These are phyloP conservation scores for Acromyrmex echinatior DNA, from an alignment of 1,140 invertebrate species.

Conservation along the genomic window DNA sequence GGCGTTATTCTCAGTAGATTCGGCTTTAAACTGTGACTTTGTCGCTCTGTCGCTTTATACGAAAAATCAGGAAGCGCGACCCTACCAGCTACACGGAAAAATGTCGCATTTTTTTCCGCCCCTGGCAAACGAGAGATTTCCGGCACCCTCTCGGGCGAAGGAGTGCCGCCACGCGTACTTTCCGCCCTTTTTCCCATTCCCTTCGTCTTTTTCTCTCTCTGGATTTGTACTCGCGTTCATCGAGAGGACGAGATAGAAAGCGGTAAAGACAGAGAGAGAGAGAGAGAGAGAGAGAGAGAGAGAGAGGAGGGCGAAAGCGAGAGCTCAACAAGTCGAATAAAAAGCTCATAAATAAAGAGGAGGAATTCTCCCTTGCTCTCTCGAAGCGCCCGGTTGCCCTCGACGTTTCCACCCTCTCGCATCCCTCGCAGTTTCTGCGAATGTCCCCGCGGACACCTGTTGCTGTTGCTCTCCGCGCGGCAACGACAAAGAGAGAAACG, in stretches of 20 bases:
- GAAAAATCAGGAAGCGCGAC: constrained; percentile 47
- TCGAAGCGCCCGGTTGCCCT: constrained; percentile 74
- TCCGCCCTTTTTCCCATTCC: constrained; percentile 60
- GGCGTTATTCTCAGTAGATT: neutral
- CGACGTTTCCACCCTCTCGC: constrained; percentile 73
- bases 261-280: constrained; percentile 56
- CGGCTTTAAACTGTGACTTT: constrained; percentile 43
- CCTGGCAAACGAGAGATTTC: constrained; percentile 62
- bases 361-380: constrained; percentile 78
- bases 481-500: constrained; percentile 75
- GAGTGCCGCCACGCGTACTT: constrained; percentile 34
- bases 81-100: constrained; percentile 50
- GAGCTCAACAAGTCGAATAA: constrained; percentile 87
- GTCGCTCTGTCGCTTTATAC: constrained; percentile 46
- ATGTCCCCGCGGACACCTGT: constrained; percentile 87
- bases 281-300: constrained; percentile 63
- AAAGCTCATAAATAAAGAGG: constrained; percentile 87
- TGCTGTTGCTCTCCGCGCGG: constrained; percentile 76
- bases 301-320: constrained; percentile 64
- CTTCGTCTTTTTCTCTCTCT: constrained; percentile 22
- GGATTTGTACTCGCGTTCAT: constrained; percentile 45
- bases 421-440: constrained; percentile 85
- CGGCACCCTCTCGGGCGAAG: constrained; percentile 58
- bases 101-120: constrained; percentile 53
- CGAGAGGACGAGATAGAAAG: constrained; percentile 44